Evolutionary conservation across 2,888 invertebrate genomes (phyloP), one percentile per base, ranked within the genome.

Genomic region (Bellardia pandia): DNA sequence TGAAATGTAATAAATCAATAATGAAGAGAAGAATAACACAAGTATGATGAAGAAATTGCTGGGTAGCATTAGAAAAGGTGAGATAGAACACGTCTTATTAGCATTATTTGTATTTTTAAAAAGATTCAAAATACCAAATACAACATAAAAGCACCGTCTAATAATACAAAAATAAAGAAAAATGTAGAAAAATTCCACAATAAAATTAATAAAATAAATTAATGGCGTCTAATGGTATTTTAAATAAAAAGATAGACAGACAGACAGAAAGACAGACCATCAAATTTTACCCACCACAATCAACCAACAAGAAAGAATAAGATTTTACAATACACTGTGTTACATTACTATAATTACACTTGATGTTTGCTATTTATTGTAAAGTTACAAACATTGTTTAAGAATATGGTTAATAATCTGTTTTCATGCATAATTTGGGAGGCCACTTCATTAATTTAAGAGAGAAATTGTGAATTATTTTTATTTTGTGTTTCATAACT

Each of bases 1-100:
- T 79, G 68, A 79, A 79, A 64, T 76, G 76, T 76, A 80, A 84
- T 86, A 86, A 84, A 86, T 86, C 86, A 86, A 83, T 86, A 86
- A 76, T 48, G 42, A 83, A 75, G 60, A 60, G 58, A 64, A 66
- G 33, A 71, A 58, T 37, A 79, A 42, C 51, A 74, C 8, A 64
- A 62, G 42, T 37, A 8, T 71, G 23, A 68, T 69, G 62, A 42
- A 51, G 5, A 60, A 71, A 33, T 56, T 13, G 1, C 45, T 16
- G 9, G 11, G 23, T n/a, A 40, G 23, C 51, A 60, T 16, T 13
- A 45, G 51, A 45, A 71, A 68, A 81, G 51, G 78, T 78, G 86
- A 83, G 86, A 83, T 83, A 72, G 79, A 86, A 80, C 72, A 84
- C 64, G 71, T 86, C 79, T 64, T 84, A 71, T 86, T 62, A 82